Evolutionary conservation across 2,888 invertebrate genomes (phyloP), one percentile per base, ranked within the genome.

Genomic region (Eilema caniola): DNA sequence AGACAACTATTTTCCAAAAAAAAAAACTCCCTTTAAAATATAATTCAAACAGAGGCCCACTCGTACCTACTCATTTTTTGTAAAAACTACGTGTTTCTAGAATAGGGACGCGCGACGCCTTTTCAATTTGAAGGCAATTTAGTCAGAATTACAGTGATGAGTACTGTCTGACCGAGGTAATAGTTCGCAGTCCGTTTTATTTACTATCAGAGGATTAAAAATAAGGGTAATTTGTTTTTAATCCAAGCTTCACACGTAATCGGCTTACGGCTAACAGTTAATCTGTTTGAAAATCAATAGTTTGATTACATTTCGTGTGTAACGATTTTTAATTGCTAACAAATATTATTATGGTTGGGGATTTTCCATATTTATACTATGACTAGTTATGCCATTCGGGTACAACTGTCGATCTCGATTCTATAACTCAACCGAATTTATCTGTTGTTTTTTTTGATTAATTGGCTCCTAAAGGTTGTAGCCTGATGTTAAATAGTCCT

Each of bases 61-160:
- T 11, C 53, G n/a, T 20, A n/a, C n/a, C n/a, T n/a, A n/a, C 53
- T 53, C 41, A 5, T 33, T 3, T 24, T 24, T 4, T 20, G 16
- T 7, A 31, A 20, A 8, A 14, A 28, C 28, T 28, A 20, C 11
- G 23, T 57, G 16, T 23, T 33, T 33, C 41, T 77, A 78, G 85
- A 83, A 84, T 84, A 84, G 37, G 76, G 70, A 11, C 78, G 69
- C 62, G 67, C 66, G 75, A 82, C 81, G 83, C 81, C 83, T 85
- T 85, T 87, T 85, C 88, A 86, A 88, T 88, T 86, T 86, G 84
- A 82, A 83, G 77, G 85, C 84, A 85, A 87, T 89, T 87, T 85
- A 78, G 80, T 82, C 75, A 74, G 80, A 85, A 88, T 88, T 87
- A 85, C 81, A 85, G 71, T 83, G 85, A 86, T 85, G 84, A 83